Conservation (phyloP, 2,888 invertebrate genomes). For the Pardosa pseudoannulata region DNA sequence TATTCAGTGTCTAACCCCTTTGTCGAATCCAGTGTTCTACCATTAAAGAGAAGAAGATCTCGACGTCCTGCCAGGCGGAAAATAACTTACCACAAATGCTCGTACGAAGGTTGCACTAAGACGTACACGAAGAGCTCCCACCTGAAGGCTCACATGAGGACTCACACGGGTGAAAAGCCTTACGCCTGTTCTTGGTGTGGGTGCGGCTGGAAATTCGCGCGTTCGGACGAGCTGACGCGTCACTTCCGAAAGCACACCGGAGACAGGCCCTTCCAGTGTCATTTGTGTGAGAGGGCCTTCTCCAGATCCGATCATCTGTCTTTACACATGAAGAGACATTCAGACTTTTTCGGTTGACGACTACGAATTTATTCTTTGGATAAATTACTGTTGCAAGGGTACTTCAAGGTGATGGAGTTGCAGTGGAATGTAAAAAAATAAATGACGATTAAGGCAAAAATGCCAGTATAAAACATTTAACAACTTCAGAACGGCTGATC, state of each 20-base stretch:
- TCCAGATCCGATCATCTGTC: constrained; percentile 83
- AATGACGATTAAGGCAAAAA: no score
- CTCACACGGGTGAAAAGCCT: constrained; percentile 83
- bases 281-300: constrained; percentile 82
- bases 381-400: no score
- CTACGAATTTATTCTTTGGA: no score
- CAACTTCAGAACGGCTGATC: no score
- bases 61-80: constrained; percentile 79
- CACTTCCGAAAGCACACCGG: constrained; percentile 82
- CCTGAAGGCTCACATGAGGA: constrained; percentile 82
- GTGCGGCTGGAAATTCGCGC: constrained; percentile 82
- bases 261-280: constrained; percentile 83
- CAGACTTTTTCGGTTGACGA: constrained; percentile 11
- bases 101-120: constrained; percentile 82
- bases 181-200: constrained; percentile 83
- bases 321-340: constrained; percentile 83
- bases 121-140: constrained; percentile 83
- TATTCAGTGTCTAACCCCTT: neutral
- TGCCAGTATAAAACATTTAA: no score
- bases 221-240: constrained; percentile 82
- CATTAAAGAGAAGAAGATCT: constrained; percentile 4
- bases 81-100: constrained; percentile 80
- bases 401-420: no score
- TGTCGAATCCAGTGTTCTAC: neutral
- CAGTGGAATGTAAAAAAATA: no score